Percentiles rank a stretch among this genome's conserved stretches.
phyloP scores from a whole-genome alignment of 2,797 vertebrate species.

The Allochrocebus solatus region DNA sequence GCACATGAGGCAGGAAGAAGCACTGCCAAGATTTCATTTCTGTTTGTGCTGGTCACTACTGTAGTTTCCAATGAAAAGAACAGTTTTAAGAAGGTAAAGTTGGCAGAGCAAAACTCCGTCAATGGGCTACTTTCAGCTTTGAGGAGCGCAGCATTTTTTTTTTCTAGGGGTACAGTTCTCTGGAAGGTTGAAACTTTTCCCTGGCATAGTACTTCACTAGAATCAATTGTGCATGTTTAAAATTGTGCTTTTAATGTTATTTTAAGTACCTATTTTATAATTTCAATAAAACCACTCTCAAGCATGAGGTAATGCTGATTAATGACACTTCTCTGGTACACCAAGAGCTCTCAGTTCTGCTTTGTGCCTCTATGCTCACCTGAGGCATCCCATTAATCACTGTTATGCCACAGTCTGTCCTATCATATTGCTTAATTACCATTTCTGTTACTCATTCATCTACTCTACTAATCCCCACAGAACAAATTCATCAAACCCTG shows the following conservation, averaged over 20 bases:
- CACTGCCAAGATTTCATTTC: conserved; percentile 55
- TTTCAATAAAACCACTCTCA: conserved; percentile 61
- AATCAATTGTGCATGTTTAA: conserved; percentile 39
- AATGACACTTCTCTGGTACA: conserved; percentile 33
- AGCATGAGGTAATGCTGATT: conserved; percentile 39
- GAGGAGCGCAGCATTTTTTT: not conserved
- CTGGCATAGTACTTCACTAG: not conserved
- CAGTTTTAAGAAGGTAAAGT: conserved; percentile 50
- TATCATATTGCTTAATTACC: conserved; percentile 59
- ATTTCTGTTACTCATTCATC: conserved; percentile 51
- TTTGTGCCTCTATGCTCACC: conserved; percentile 8
- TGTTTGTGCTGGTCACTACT: conserved; percentile 63
- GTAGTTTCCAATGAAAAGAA: conserved; percentile 61
- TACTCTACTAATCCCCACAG: conserved; percentile 34
- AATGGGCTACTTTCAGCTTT: conserved; percentile 53
- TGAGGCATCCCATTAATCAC: conserved; percentile 59
- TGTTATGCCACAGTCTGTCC: conserved; percentile 47
- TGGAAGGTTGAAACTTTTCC: conserved; percentile 49
- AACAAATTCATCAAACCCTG: conserved; percentile 41
- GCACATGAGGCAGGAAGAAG: conserved; percentile 54
- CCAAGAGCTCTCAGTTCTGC: conserved; percentile 27
- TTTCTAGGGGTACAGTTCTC: conserved; percentile 45
- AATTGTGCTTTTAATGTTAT: conserved; percentile 56
- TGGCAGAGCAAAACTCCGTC: conserved; percentile 32
- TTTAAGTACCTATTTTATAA: conserved; percentile 66